Evolutionary conservation across 37 sponge, comb jelly and placozoan species (phyloP).

Genomic region (Dysidea cf. avara): DNA sequence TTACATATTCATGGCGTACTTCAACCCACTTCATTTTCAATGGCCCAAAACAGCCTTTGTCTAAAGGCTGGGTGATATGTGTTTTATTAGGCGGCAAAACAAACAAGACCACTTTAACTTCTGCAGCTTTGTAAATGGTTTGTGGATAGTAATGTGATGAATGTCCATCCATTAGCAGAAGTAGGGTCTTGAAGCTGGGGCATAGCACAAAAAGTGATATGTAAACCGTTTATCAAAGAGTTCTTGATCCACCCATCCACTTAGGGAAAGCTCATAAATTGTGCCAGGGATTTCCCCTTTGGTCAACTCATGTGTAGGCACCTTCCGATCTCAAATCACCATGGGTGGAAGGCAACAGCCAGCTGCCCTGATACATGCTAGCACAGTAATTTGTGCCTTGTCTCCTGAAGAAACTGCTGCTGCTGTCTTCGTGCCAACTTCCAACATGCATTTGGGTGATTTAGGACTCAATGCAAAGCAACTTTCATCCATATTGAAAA

Average conservation of each 20-base stretch:
- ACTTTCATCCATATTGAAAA: constrained; percentile 1
- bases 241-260: neutral
- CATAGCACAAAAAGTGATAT: constrained; percentile 7
- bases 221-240: neutral
- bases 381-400: neutral
- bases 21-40: constrained; percentile 8
- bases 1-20: constrained; percentile 1
- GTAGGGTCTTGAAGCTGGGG: neutral
- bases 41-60: too few relatives aligned
- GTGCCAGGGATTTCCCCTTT: constrained; percentile 26
- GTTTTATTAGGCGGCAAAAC: neutral
- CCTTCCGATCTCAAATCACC: neutral
- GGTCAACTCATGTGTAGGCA: neutral
- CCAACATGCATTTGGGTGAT: neutral
- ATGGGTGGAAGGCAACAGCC: neutral
- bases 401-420: neutral
- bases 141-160: neutral
- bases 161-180: constrained; percentile 3
- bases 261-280: neutral
- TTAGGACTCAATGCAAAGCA: neutral
- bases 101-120: neutral
- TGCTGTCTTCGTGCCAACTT: neutral
- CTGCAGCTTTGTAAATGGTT: neutral
- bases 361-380: neutral
- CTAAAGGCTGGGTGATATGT: constrained; percentile 5